Evolutionary conservation across 2,888 invertebrate genomes (phyloP), one percentile per base, ranked within the genome.

Genomic region (Oligia fasciuncula): DNA sequence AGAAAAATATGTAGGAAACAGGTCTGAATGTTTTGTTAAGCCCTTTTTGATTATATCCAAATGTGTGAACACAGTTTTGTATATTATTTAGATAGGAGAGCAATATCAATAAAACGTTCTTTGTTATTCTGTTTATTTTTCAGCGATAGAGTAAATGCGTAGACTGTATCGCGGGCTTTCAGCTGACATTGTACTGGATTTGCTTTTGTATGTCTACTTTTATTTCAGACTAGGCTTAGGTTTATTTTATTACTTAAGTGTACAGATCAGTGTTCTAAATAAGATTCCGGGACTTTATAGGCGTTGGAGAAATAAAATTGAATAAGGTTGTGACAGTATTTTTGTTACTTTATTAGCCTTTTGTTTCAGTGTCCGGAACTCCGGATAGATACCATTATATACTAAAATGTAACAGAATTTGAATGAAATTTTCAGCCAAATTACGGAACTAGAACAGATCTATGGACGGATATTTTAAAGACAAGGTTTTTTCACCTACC

Each of bases 161-260:
- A 74, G 68, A 40, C 62, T 62, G n/a, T 83, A 40, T 72, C 46
- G n/a, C 17, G 19, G 29, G 35, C 62, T 76, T 66, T 43, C 17
- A 46, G 62, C 63, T 86, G 68, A 66, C 71, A 66, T 66, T 74
- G 40, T 29, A 74, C 51, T 46, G 67, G 76, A 86, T 85, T 85
- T 74, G 76, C 68, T 83, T 83, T 74, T 76, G 63, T 62, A 29
- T 73, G n/a, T 70, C 79, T 73, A 60, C 62, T 72, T 69, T 85
- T 80, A 74, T 80, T 86, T 66, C 19, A 46, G 57, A 17, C 71
- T 63, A 51, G 54, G 75, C 66, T 74, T 79, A 74, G 63, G 43
- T 67, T 84, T 76, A 80, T 87, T 85, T 84, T 86, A 73, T 65
- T 66, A 75, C 67, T 72, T 69, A 67, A 85, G 66, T 51, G 49